Percentiles rank a stretch among this genome's conserved stretches.
phyloP scores from a whole-genome alignment of 2,113 vertebrate genomes.

The Actenoides lindsayi region DNA sequence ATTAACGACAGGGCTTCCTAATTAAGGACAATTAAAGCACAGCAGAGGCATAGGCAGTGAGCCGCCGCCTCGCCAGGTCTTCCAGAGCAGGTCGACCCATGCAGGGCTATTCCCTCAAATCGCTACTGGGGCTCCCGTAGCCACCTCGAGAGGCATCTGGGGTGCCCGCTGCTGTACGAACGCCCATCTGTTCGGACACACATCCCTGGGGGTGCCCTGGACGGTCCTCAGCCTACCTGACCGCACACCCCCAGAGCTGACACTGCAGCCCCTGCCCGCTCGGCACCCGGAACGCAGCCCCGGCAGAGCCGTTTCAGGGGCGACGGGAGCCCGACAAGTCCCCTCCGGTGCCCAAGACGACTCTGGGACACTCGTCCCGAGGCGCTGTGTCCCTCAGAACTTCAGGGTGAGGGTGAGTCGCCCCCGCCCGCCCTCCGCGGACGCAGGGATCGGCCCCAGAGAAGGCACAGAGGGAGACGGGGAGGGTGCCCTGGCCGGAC shows the following conservation, averaged over 20 bases:
- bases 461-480: fast-evolving
- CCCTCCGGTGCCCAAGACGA: neutral
- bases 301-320: neutral
- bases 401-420: fast-evolving
- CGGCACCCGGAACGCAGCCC: neutral
- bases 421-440: neutral
- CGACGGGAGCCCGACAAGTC: neutral
- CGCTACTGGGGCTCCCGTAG: neutral
- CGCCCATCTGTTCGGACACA: neutral
- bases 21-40: neutral
- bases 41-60: neutral
- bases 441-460: neutral
- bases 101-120: fast-evolving
- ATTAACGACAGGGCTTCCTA: neutral
- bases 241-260: neutral
- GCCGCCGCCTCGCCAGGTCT: neutral
- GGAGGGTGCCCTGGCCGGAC: neutral
- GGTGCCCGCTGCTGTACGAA: no score
- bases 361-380: neutral
- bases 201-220: no score
- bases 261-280: neutral
- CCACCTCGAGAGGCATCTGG: no score
- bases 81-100: fast-evolving
- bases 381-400: neutral
- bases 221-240: neutral